Percentiles rank a stretch among this genome's conserved stretches.
These are phyloP conservation scores for Ommatoiulus sabulosus DNA, from an alignment of 2,888 invertebrate genomes.

Conservation along the genomic window DNA sequence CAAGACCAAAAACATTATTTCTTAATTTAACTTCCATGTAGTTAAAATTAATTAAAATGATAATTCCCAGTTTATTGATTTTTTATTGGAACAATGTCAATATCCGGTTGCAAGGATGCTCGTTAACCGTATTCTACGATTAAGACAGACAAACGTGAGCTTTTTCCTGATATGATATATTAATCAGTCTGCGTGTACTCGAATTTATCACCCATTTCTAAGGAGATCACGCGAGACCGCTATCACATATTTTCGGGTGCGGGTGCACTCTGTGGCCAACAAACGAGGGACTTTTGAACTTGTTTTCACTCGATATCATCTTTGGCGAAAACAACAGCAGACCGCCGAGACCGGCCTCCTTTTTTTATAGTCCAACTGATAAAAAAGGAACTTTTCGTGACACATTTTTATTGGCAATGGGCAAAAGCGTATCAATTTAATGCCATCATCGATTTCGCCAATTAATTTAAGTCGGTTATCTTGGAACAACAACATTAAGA, in stretches of 20 bases:
- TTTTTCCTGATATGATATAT: not conserved
- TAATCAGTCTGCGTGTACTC: not conserved
- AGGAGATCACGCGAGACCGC: not conserved
- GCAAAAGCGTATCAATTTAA: not conserved
- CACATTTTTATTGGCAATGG: not conserved
- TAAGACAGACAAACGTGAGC: not conserved
- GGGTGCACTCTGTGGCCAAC: not conserved
- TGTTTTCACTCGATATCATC: not conserved
- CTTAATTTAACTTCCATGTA: no score
- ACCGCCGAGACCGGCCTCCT: not conserved
- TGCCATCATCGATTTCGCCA: conserved; percentile 23
- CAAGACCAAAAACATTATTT: no score
- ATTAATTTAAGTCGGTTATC: not conserved
- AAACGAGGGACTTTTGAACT: not conserved
- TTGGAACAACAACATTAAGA: conserved; percentile 31
- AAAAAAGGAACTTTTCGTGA: not conserved
- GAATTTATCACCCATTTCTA: not conserved
- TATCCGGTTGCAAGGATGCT: not conserved
- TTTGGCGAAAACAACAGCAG: not conserved
- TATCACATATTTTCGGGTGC: conserved; percentile 30
- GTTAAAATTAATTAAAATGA: not conserved
- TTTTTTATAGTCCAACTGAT: not conserved
- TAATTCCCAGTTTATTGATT: no score
- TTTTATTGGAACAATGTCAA: no score
- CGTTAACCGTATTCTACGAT: not conserved